These are phyloP conservation scores for Gephyroberyx darwinii DNA, from an alignment of 2,797 vertebrate genomes.

Conservation along the genomic window DNA sequence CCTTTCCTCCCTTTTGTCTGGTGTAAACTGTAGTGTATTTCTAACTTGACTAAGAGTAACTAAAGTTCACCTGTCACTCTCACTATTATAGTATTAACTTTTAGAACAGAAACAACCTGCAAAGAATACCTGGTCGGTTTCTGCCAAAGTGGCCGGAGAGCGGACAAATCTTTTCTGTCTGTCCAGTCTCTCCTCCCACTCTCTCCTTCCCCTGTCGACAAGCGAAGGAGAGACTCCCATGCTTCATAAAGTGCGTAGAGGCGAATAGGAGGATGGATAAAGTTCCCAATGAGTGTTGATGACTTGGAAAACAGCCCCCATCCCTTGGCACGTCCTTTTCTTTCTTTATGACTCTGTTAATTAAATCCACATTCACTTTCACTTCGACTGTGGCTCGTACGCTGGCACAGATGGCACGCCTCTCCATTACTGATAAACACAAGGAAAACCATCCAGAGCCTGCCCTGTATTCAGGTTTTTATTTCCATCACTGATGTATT, in stretches of 20 bases:
- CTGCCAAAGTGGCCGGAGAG: background rate
- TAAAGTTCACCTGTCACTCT: background rate
- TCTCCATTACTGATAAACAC: slow-evolving; percentile 51
- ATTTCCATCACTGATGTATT: slow-evolving; percentile 27
- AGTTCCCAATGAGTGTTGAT: slow-evolving; percentile 67
- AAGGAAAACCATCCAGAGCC: slow-evolving; percentile 40
- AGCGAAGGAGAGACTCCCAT: slow-evolving; percentile 31
- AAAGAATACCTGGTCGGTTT: too few relatives aligned
- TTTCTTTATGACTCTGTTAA: slow-evolving; percentile 79
- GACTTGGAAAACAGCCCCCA: slow-evolving; percentile 74
- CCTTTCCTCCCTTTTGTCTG: too few relatives aligned
- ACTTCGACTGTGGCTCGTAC: slow-evolving; percentile 61
- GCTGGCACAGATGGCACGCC: slow-evolving; percentile 61
- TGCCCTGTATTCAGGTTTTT: slow-evolving; percentile 22
- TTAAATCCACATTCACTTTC: slow-evolving; percentile 82
- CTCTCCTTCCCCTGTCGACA: slow-evolving; percentile 39
- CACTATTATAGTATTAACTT: background rate
- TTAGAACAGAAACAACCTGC: too few relatives aligned
- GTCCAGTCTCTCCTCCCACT: slow-evolving; percentile 15
- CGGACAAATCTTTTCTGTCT: background rate
- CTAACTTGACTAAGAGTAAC: too few relatives aligned
- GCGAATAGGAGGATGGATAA: slow-evolving; percentile 25
- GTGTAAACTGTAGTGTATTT: too few relatives aligned
- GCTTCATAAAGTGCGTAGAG: slow-evolving; percentile 54
- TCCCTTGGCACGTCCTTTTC: slow-evolving; percentile 70